Evolutionary conservation across 1,140 invertebrate genomes (phyloP).

Genomic region (Eumeta japonica): DNA sequence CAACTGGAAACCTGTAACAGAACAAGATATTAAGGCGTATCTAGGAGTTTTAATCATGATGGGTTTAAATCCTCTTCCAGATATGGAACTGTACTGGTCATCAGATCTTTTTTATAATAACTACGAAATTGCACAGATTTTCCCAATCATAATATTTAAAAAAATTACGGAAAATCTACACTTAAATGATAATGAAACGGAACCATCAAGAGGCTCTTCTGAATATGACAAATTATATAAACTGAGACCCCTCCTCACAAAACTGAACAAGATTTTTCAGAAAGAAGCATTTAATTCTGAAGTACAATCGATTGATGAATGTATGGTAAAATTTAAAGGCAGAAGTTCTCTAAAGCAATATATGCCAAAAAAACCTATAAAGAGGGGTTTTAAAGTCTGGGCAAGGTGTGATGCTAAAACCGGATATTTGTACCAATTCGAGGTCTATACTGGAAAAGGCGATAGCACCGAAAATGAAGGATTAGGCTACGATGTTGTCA

Average conservation of each 20-base stretch:
- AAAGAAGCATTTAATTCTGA: constrained; percentile 8
- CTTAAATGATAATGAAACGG: constrained; percentile 10
- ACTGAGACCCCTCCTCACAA: constrained; percentile 10
- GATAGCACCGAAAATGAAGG: constrained; percentile 7
- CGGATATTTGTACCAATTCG: too few species aligned
- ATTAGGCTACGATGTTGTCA: constrained; percentile 12
- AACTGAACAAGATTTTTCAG: constrained; percentile 13
- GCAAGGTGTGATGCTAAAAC: not conserved
- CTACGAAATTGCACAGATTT: constrained; percentile 9
- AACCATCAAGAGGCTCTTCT: constrained; percentile 6
- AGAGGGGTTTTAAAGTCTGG: constrained; percentile 11
- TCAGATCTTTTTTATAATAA: constrained; percentile 16
- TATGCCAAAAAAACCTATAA: too few species aligned
- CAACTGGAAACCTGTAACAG: constrained; percentile 3
- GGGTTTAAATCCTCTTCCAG: constrained; percentile 11
- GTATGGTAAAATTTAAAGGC: too few species aligned
- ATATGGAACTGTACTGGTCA: constrained; percentile 14
- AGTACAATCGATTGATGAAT: constrained; percentile 10
- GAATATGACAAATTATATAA: constrained; percentile 14
- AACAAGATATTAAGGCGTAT: constrained; percentile 12
- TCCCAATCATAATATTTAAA: constrained; percentile 15
- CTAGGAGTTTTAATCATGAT: constrained; percentile 13
- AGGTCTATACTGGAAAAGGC: constrained; percentile 7
- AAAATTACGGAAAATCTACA: constrained; percentile 14
- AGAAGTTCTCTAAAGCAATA: too few species aligned